Evolutionary conservation across 2,113 vertebrate species (phyloP).

Genomic region (Hystrix cristata): DNA sequence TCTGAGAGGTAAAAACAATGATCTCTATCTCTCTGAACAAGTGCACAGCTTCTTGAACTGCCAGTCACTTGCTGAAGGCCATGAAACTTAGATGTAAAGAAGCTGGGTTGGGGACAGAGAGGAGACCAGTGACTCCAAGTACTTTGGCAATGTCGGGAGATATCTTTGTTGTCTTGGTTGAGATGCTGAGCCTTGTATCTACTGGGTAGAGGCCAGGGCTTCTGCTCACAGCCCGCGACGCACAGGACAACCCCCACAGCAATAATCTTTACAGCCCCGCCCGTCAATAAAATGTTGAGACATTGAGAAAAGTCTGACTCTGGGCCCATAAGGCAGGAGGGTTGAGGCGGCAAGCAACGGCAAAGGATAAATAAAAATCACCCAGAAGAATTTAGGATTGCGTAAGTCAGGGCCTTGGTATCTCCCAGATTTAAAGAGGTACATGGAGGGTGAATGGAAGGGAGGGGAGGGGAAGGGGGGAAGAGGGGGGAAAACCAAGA

Average conservation of each 20-base stretch:
- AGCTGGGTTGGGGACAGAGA: accelerated
- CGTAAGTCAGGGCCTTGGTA: neutral
- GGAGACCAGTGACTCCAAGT: neutral
- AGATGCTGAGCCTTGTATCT: neutral
- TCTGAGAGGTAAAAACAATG: neutral
- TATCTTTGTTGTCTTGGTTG: neutral
- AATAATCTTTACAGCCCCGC: no score
- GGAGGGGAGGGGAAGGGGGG: no score
- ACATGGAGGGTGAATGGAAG: no score
- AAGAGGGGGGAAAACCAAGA: no score
- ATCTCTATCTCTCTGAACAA: neutral
- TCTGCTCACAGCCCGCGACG: neutral
- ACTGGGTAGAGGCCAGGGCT: neutral
- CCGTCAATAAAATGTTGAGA: neutral
- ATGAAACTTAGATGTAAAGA: neutral
- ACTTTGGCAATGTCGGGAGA: neutral
- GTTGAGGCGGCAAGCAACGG: accelerated
- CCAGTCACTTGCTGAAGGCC: neutral
- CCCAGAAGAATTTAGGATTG: neutral
- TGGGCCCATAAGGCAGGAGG: accelerated
- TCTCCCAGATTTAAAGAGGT: neutral
- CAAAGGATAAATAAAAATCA: neutral
- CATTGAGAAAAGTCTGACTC: neutral
- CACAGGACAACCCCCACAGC: neutral
- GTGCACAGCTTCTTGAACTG: neutral